phyloP scores from a whole-genome alignment of 2,888 invertebrate genomes.

The Sisyra terminalis region DNA sequence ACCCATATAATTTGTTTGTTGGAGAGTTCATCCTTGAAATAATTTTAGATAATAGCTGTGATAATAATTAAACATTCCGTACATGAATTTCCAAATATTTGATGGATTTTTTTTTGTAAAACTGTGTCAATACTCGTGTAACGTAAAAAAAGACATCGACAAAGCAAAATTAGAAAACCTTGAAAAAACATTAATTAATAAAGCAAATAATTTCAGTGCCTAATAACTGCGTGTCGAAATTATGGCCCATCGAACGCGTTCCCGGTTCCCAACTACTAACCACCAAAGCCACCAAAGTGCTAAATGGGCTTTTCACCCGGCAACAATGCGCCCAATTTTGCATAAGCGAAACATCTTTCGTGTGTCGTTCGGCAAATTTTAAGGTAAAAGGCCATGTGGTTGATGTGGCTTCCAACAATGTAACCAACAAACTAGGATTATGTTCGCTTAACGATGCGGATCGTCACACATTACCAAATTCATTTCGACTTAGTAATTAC shows the following conservation, averaged over 20 bases:
- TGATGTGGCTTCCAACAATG: neutral
- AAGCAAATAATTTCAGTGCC: conserved; percentile 27
- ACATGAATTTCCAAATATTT: too few species aligned
- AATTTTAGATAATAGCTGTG: too few species aligned
- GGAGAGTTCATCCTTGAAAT: too few species aligned
- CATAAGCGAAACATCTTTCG: conserved; percentile 32
- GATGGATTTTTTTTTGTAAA: too few species aligned
- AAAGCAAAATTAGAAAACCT: neutral
- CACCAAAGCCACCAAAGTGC: conserved; percentile 42
- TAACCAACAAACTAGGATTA: conserved; percentile 29
- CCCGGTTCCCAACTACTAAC: conserved; percentile 59
- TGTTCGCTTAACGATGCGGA: conserved; percentile 59
- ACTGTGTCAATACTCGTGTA: too few species aligned
- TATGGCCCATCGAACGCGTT: conserved; percentile 63
- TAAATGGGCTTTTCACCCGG: conserved; percentile 42
- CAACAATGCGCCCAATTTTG: conserved; percentile 51
- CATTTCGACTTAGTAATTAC: conserved; percentile 56
- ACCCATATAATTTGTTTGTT: too few species aligned
- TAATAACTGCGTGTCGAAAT: conserved; percentile 34
- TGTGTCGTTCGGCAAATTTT: conserved; percentile 40
- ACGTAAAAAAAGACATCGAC: conserved; percentile 1
- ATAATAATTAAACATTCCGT: too few species aligned
- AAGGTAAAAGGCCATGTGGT: conserved; percentile 11
- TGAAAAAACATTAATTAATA: neutral
- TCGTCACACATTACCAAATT: conserved; percentile 57